Percentiles rank a stretch among this genome's conserved stretches.
These are phyloP conservation scores for Pogonomyrmex californicus DNA, from an alignment of 1,140 invertebrate genomes.

Conservation along the genomic window DNA sequence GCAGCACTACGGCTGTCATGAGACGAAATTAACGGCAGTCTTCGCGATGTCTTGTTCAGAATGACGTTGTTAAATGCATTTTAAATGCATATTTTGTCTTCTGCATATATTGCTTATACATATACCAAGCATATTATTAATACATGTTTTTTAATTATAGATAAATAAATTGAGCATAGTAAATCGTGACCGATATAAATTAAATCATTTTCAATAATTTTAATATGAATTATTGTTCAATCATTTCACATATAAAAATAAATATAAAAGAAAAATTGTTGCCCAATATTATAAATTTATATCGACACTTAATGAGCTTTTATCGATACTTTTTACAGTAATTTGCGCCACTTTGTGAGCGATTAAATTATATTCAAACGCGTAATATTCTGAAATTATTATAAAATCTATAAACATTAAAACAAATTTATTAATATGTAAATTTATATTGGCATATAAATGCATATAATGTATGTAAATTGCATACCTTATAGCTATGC, in stretches of 20 bases:
- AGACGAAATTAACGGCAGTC: conserved; percentile 81
- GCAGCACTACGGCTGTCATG: conserved; percentile 63
- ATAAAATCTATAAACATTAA: neutral
- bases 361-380: conserved; percentile 13
- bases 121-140: neutral
- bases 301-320: neutral
- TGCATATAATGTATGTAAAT: neutral
- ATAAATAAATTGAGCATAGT: neutral
- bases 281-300: neutral
- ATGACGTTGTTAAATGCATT: conserved; percentile 70
- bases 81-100: neutral
- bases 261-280: neutral
- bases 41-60: conserved; percentile 79
- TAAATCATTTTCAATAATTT: neutral
- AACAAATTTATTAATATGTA: neutral
- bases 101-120: neutral
- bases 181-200: neutral
- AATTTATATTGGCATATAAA: neutral
- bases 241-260: neutral
- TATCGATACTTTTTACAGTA: neutral
- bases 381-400: conserved; percentile 14
- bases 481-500: neutral
- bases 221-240: neutral
- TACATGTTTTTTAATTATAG: neutral
- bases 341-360: neutral